Evolutionary conservation across 64 coral and sea anemone genomes (phyloP).

Genomic region (Montipora sp.): DNA sequence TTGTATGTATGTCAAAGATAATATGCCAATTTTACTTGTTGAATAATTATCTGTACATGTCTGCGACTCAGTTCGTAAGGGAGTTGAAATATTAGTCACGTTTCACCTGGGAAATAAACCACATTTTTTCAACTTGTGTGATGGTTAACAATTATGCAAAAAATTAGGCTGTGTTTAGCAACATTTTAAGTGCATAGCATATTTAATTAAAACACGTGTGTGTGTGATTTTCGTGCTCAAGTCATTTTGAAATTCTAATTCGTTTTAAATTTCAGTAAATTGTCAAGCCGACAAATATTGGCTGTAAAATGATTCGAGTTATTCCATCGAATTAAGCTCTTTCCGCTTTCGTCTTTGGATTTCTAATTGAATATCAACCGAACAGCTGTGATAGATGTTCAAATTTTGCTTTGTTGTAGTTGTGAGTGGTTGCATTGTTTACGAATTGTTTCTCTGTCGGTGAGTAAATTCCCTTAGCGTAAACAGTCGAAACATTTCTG

Average conservation of each 20-base stretch:
- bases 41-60: neutral
- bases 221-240: no score
- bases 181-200: neutral
- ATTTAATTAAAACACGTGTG: neutral
- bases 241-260: neutral
- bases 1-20: neutral
- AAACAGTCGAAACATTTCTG: constrained; percentile 43
- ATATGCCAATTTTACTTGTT: neutral
- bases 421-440: constrained; percentile 24
- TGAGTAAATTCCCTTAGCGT: constrained; percentile 10
- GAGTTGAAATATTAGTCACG: neutral
- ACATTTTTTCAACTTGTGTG: neutral
- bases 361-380: neutral
- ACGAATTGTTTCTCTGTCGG: neutral
- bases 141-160: constrained; percentile 11
- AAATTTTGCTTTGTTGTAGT: constrained; percentile 13
- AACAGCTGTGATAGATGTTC: constrained; percentile 3
- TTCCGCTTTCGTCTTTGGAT: neutral
- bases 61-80: neutral
- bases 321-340: neutral
- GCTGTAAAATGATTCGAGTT: neutral
- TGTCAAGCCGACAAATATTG: neutral
- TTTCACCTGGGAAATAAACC: neutral
- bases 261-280: neutral
- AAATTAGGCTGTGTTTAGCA: neutral